Base-by-base conservation (phyloP, 1,140 invertebrate genomes). In the Periplaneta americana region DNA sequence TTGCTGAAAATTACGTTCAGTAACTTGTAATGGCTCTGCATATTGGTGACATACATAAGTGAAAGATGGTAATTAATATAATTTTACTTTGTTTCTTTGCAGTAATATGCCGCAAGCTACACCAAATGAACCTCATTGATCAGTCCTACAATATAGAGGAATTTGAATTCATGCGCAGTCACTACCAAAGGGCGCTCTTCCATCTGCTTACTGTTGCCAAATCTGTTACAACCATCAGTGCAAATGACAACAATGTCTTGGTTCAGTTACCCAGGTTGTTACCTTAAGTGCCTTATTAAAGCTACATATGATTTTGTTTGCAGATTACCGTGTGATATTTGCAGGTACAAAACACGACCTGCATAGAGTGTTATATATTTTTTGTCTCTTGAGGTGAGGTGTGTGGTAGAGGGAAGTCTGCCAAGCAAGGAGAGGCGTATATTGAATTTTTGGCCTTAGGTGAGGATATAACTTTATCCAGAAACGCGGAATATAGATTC, bases 111-210 rank as follows among this genome's bases (percentile, higher is more conserved):
- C 88, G 92, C 81, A 91, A 90, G 86, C 86, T 94, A 17, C 88
- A 91, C 82, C 88, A 92, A 80, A 91, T 94, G 90, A 90, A 92
- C 79, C 85, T 94, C 31, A 92, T 95, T 80, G 93, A 94, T 85
- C 88, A 90, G 84, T 93, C 92, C 10, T 94, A 92, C 83, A 87
- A 89, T 18, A 90, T 91, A 88, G 89, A 89, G 57, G 92, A 94
- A 86, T 92, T 93, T 85, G 92, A 94, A 85, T 89, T 89, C 6
- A 90, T 94, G 85, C 87, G 93, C 81, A 89, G 87, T 85, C 90
- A 93, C 83, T 94, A 93, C 85, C 91, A 93, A 86, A 86, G 88
- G 83, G 92, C 91, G 13, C 85, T 94, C 0, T 91, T 91, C 85
- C 90, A 91, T 78, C 85, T 95, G 10, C 87, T 94, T 0, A 88